Evolutionary conservation across 2,113 vertebrate genomes (phyloP).

Genomic region (Typhlomys cinereus): DNA sequence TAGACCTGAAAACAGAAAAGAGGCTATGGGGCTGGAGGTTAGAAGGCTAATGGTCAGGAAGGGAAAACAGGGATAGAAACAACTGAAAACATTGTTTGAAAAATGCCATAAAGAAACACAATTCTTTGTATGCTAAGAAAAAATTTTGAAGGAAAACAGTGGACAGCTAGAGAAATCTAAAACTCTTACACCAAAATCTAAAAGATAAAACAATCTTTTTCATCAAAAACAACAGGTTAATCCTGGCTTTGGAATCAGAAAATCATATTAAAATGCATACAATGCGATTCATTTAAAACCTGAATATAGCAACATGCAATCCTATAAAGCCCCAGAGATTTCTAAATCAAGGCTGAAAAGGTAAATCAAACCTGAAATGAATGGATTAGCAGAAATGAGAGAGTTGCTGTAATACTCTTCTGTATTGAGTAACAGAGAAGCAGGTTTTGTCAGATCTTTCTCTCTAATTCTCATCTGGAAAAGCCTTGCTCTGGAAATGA

Average conservation of each 20-base stretch:
- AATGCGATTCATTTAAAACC: slow-evolving; percentile 89
- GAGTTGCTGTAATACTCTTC: slow-evolving; percentile 85
- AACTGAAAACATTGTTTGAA: too few relatives aligned
- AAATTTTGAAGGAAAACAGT: not conserved
- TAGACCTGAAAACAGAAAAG: too few relatives aligned
- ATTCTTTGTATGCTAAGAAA: too few relatives aligned
- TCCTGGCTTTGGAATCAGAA: slow-evolving; percentile 88
- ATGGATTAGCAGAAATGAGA: slow-evolving; percentile 90
- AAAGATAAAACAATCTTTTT: slow-evolving; percentile 82
- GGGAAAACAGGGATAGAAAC: too few relatives aligned
- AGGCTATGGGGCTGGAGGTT: too few relatives aligned
- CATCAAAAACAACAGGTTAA: slow-evolving; percentile 90
- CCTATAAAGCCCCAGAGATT: slow-evolving; percentile 90
- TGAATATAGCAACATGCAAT: slow-evolving; percentile 90
- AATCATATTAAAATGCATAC: slow-evolving; percentile 81
- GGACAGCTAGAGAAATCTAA: slow-evolving; percentile 63
- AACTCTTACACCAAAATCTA: slow-evolving; percentile 50
- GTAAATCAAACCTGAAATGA: slow-evolving; percentile 93
- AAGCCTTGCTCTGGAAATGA: slow-evolving; percentile 76
- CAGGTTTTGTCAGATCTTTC: slow-evolving; percentile 92
- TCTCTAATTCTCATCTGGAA: slow-evolving; percentile 88
- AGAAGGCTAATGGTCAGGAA: too few relatives aligned
- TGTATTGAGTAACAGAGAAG: slow-evolving; percentile 92
- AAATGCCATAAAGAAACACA: too few relatives aligned
- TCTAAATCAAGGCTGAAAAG: slow-evolving; percentile 87